Percentiles rank a stretch among this genome's conserved stretches.
These are phyloP conservation scores for Asobara japonica DNA, from an alignment of 1,140 invertebrate species.

Conservation along the genomic window DNA sequence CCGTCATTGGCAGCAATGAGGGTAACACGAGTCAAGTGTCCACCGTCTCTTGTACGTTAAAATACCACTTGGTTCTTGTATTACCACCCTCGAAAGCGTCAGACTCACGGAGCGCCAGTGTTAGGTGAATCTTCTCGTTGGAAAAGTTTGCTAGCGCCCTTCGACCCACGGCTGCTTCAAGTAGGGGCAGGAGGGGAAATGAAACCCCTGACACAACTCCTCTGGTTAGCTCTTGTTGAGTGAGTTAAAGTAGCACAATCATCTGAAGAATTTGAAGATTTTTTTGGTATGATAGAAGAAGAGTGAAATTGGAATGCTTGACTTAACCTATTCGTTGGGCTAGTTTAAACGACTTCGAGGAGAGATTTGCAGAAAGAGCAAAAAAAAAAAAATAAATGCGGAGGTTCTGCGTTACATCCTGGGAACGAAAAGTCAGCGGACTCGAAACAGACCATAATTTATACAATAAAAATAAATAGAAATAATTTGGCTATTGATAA, in stretches of 20 bases:
- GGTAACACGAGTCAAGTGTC: background rate
- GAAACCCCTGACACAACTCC: background rate
- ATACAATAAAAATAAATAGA: too few species aligned
- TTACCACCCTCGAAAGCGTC: constrained; percentile 1
- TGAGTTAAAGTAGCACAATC: background rate
- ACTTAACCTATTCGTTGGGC: too few species aligned
- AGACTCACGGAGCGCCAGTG: background rate
- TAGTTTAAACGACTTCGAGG: too few species aligned
- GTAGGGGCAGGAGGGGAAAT: background rate
- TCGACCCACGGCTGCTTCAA: background rate
- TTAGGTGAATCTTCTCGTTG: background rate
- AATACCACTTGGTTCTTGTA: constrained; percentile 10
- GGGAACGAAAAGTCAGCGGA: too few species aligned
- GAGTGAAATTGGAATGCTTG: too few species aligned
- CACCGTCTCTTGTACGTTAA: background rate
- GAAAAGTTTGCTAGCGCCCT: background rate
- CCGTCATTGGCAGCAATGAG: background rate
- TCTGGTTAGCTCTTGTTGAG: background rate
- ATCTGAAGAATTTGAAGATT: background rate
- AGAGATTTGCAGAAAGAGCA: too few species aligned
- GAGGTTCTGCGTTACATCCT: too few species aligned
- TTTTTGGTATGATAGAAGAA: too few species aligned
- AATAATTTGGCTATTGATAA: too few species aligned
- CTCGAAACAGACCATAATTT: too few species aligned
- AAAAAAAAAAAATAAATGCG: too few species aligned